phyloP scores from a whole-genome alignment of 2,888 invertebrate genomes.

The Lasioglossum leucozonium region DNA sequence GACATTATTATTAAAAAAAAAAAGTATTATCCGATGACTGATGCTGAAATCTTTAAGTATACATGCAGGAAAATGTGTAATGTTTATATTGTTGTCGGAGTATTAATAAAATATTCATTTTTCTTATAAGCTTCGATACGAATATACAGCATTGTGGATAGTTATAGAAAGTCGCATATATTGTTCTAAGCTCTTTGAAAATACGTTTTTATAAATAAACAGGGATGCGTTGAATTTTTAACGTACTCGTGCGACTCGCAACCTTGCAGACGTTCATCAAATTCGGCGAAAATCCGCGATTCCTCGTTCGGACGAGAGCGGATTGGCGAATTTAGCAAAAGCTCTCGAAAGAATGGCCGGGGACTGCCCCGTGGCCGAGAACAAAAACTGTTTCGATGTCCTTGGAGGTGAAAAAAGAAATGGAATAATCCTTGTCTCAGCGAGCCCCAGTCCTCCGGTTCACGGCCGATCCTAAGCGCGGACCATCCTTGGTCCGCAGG shows the following conservation, averaged over 20 bases:
- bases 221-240: neutral
- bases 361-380: neutral
- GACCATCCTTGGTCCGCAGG: slow-evolving; percentile 58
- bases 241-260: neutral
- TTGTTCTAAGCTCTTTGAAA: no score
- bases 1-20: no score
- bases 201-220: no score
- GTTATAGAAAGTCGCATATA: no score
- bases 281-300: neutral
- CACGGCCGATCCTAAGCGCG: neutral
- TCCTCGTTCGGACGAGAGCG: neutral
- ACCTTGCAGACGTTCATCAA: neutral
- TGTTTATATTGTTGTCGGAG: no score
- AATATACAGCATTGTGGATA: no score
- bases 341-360: neutral
- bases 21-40: no score
- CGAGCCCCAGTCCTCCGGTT: slow-evolving; percentile 4
- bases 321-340: slow-evolving; percentile 2
- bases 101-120: no score
- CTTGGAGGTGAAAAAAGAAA: slow-evolving; percentile 9
- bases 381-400: slow-evolving; percentile 1
- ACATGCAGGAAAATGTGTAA: no score
- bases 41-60: no score
- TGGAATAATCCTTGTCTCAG: neutral
- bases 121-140: no score